Base-by-base conservation (phyloP, 2,113 vertebrate species). In the Illadopsis cleaveri region DNA sequence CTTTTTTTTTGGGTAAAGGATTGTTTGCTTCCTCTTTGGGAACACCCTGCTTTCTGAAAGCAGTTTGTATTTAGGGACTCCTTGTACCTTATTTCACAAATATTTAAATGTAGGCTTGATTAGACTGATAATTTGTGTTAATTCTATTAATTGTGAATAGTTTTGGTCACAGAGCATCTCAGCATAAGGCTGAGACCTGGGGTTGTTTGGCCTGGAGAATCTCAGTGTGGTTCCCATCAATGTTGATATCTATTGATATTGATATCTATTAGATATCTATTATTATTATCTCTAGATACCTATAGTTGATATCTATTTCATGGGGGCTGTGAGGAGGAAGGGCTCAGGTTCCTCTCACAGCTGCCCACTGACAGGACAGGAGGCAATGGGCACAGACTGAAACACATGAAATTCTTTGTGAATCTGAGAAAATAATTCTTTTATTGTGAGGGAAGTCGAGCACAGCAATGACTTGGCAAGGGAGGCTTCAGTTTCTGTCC, bases 261-360 rank as follows among this genome's bases (percentile, higher is more conserved):
- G 30, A 33, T 33, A 13, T 56, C 54, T 33, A 33, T 57, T n/a
- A n/a, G 33, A n/a, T 23, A 23, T 57, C 54, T 57, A 57, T 35
- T 58, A 24, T 24, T 24, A 58, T 35, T 58, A 11, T 58, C 33
- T 14, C 3, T 57, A 35, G 33, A 35, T 57, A 58, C 11, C 56
- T 24, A 11, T 16, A 35, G 12, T 4, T 83, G 40, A 1, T 44
- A 18, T 18, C 12, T 31, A 0, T 35, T 8, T 50, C 25, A 4
- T 20, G 42, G 14, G 15, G 16, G 1, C 2, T 75, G 21, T 16
- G 33, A 61, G 51, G 81, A 35, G 25, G 45, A 53, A 62, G 35
- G 33, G 45, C 28, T n/a, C 38, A 45, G 31, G 11, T 1, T 47
- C 14, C 19, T 54, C 68, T 62, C 62, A 13, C 21, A 15, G 21